These are phyloP conservation scores for Exocentrus adspersus DNA, from an alignment of 2,888 invertebrate species.

Conservation along the genomic window DNA sequence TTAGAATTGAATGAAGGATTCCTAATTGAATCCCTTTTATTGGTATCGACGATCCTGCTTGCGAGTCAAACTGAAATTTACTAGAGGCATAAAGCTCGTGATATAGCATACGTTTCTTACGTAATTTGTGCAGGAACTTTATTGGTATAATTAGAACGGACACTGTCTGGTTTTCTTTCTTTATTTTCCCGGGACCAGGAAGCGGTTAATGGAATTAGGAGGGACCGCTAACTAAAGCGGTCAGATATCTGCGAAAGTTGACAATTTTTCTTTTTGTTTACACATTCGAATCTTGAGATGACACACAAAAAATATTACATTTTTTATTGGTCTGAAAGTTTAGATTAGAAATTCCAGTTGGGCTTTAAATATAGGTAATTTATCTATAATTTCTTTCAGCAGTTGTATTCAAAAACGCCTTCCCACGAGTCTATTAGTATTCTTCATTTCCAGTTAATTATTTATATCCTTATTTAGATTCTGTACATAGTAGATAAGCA, in stretches of 20 bases:
- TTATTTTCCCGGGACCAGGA: not conserved
- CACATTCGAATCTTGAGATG: no score
- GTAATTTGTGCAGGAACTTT: slow-evolving; percentile 4
- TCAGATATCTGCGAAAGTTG: not conserved
- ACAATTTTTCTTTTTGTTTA: no score
- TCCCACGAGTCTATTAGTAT: no score
- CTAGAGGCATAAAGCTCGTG: slow-evolving; percentile 11
- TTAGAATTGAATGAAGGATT: slow-evolving; percentile 29
- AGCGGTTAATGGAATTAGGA: not conserved
- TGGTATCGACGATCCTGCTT: not conserved
- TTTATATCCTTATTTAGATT: no score
- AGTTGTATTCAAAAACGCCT: no score
- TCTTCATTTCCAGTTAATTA: no score
- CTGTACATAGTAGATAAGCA: no score
- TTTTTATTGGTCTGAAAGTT: no score
- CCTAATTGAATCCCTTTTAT: slow-evolving; percentile 42
- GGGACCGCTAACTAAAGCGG: not conserved
- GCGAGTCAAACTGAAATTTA: slow-evolving; percentile 6
- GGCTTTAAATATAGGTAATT: no score
- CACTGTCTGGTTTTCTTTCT: not conserved
- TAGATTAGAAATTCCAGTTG: no score
- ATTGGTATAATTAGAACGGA: not conserved
- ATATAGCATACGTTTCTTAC: slow-evolving; percentile 8
- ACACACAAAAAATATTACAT: no score
- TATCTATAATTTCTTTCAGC: no score